Evolutionary conservation across 1,140 invertebrate genomes (phyloP).

Genomic region (Delia radicum): DNA sequence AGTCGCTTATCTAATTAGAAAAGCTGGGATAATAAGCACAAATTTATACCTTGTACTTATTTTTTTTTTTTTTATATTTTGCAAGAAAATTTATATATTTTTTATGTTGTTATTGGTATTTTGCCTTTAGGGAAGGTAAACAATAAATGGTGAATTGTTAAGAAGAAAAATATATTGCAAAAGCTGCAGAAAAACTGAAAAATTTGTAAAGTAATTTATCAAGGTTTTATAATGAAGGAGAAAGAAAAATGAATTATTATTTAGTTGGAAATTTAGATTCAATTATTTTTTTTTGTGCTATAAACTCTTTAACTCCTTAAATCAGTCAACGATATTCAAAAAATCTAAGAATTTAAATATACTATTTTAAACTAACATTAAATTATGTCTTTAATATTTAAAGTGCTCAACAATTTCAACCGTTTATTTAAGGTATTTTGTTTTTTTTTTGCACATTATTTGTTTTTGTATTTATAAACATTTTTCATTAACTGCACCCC

Average conservation of each 20-base stretch:
- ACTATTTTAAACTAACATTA: too few relatives aligned
- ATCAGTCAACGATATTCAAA: too few relatives aligned
- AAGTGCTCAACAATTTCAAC: too few relatives aligned
- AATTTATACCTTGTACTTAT: constrained; percentile 14
- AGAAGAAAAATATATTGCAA: not conserved
- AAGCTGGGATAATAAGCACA: constrained; percentile 21
- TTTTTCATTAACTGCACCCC: too few relatives aligned
- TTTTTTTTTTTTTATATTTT: not conserved
- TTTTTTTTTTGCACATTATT: too few relatives aligned
- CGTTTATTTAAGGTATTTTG: too few relatives aligned
- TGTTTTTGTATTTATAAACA: too few relatives aligned
- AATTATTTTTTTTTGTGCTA: too few relatives aligned
- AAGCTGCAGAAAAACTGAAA: not conserved
- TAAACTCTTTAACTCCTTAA: too few relatives aligned
- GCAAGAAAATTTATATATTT: not conserved
- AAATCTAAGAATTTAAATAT: not conserved
- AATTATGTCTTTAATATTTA: too few relatives aligned
- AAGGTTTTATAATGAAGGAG: not conserved
- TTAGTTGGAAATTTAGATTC: not conserved
- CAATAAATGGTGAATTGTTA: constrained; percentile 5
- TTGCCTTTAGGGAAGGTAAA: not conserved
- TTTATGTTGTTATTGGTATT: not conserved
- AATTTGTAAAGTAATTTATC: constrained; percentile 16
- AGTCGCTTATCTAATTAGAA: constrained; percentile 22
- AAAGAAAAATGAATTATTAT: not conserved